These are phyloP conservation scores for Eumeta japonica DNA, from an alignment of 1,140 invertebrate genomes.

Conservation along the genomic window DNA sequence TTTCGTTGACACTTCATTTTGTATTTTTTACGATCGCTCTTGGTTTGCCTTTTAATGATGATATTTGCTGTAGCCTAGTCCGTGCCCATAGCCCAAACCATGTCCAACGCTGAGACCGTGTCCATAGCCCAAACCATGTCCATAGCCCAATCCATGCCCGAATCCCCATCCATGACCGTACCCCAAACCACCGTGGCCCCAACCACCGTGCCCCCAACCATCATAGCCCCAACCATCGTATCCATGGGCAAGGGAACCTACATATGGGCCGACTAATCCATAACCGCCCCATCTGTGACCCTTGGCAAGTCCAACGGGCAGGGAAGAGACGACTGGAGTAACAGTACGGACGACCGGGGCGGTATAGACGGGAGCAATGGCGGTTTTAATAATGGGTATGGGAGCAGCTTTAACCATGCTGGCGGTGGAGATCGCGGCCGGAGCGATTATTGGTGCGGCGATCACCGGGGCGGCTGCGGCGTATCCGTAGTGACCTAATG, in stretches of 20 bases:
- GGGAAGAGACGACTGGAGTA: too few species aligned
- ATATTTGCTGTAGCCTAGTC: too few species aligned
- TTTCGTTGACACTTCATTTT: too few species aligned
- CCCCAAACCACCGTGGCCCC: constrained; percentile 9
- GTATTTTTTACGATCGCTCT: too few species aligned
- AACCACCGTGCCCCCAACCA: constrained; percentile 11
- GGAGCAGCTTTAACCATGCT: constrained; percentile 34
- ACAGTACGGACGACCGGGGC: constrained; percentile 28
- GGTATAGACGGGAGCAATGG: constrained; percentile 24
- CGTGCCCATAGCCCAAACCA: too few species aligned
- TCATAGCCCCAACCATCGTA: constrained; percentile 13
- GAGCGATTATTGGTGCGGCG: constrained; percentile 23
- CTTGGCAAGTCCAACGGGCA: too few species aligned
- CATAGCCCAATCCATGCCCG: constrained; percentile 7
- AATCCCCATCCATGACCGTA: constrained; percentile 7
- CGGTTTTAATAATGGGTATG: constrained; percentile 29
- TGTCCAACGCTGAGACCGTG: too few species aligned
- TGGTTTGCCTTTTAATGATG: too few species aligned
- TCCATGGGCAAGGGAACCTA: too few species aligned
- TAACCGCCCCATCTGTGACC: too few species aligned
- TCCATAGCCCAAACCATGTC: constrained; percentile 11
- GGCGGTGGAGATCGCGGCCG: constrained; percentile 29
- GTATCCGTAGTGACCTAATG: constrained; percentile 12
- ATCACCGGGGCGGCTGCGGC: constrained; percentile 17
- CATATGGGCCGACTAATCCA: constrained; percentile 9